Evolutionary conservation across 23 tunicate genomes (phyloP).

Genomic region (Halocynthia aurantium): DNA sequence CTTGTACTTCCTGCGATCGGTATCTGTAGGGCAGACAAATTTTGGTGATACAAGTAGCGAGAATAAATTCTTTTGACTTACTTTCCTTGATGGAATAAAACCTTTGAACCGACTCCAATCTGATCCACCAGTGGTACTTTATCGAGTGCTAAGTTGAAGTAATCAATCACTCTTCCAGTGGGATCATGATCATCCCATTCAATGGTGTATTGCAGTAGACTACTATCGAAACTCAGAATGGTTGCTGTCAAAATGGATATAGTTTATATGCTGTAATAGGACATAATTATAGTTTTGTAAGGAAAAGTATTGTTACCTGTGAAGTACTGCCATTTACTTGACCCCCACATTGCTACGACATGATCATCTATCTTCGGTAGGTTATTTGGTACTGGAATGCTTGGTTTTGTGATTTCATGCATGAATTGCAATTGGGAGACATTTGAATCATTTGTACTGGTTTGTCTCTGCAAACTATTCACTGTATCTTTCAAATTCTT

Average conservation of each 20-base stretch:
- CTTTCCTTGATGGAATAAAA: conserved; percentile 85
- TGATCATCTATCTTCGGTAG: conserved; percentile 67
- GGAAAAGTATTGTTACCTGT: conserved; percentile 36
- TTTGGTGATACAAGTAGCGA: not conserved
- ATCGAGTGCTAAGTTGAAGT: conserved; percentile 74
- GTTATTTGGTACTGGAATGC: conserved; percentile 13
- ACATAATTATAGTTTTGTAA: not conserved
- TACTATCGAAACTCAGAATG: conserved; percentile 46
- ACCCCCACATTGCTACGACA: conserved; percentile 91
- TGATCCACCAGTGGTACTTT: conserved; percentile 56
- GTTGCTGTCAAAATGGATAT: conserved; percentile 40
- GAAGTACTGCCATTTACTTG: conserved; percentile 92
- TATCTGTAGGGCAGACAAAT: conserved; percentile 30
- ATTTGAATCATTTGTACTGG: no score
- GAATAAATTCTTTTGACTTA: conserved; percentile 7
- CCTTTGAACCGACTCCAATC: conserved; percentile 78
- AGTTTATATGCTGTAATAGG: not conserved
- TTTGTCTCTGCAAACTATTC: no score
- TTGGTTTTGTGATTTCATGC: no score
- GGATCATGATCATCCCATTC: conserved; percentile 97
- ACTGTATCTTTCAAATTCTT: no score
- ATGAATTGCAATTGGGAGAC: no score
- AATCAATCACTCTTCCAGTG: conserved; percentile 73
- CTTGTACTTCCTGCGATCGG: conserved; percentile 43
- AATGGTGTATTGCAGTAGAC: conserved; percentile 65